Evolutionary conservation across 2,113 vertebrate genomes (phyloP), one percentile per base, ranked within the genome.

Genomic region (Poeciliopsis prolifica): DNA sequence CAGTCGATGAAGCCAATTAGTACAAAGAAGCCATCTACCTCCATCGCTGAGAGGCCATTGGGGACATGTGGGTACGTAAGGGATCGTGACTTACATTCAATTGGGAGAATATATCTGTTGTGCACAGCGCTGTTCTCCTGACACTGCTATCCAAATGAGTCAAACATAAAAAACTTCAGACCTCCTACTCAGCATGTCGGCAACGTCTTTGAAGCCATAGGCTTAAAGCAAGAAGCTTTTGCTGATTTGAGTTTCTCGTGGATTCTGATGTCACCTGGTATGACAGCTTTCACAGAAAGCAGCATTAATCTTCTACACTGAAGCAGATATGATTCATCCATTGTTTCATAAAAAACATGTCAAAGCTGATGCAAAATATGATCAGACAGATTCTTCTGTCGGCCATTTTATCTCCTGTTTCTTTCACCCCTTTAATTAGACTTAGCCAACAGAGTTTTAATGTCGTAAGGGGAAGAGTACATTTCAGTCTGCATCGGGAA

Each of bases 131-230:
- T 69, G 68, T n/a, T 33, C 68, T 58, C 22, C 26, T 51, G 28
- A 69, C 30, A 3, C 48, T 33, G 10, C 68, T 5, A 24, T 51
- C 28, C 26, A 30, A 68, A 31, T 44, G 48, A 69, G 44, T 33
- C 44, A 69, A 54, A 69, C 44, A 54, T 22, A 33, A 30, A 69
- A 69, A 30, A 69, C 48, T 35, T 69, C 68, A 69, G 48, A 58
- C 30, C 66, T 30, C 66, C 17, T 48, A 44, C 68, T 33, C 68
- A 51, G 66, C 1, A 51, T 28, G 42, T 22, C 66, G 44, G 29
- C 54, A 33, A 51, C n/a, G 22, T 14, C 33, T 69, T 58, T 69
- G 29, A 69, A 33, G 11, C 30, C 68, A 3, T 29, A 58, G 5
- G 68, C 31, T 15, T n/a, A 8, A 26, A 37, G 31, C 54, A 40